Percentiles rank a stretch among this genome's conserved stretches.
Conservation (phyloP, 1,140 invertebrate species). For the Papilio dardanus region DNA sequence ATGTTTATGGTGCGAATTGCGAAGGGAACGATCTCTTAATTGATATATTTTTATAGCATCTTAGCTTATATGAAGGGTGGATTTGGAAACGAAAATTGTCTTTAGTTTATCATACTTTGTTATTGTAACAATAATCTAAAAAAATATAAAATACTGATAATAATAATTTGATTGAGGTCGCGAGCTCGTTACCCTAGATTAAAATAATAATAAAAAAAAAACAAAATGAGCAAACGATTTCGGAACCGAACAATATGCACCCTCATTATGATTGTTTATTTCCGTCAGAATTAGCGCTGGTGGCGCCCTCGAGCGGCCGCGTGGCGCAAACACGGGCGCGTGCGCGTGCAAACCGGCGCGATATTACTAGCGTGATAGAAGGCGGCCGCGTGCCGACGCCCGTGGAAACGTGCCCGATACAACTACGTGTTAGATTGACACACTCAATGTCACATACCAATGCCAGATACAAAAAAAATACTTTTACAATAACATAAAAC, state of each 20-base stretch:
- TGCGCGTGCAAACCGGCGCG: conserved; percentile 55
- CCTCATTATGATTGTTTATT: conserved; percentile 53
- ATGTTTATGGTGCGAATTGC: conserved; percentile 3
- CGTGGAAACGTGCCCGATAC: conserved; percentile 51
- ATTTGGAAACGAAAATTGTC: neutral
- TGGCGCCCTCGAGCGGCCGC: conserved; percentile 55
- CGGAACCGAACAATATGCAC: conserved; percentile 45
- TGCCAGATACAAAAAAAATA: conserved; percentile 41
- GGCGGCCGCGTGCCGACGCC: conserved; percentile 42
- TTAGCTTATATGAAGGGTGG: neutral
- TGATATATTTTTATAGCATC: neutral
- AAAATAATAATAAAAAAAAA: conserved; percentile 38
- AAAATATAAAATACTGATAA: too few species aligned
- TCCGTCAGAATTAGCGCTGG: conserved; percentile 63
- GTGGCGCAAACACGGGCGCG: conserved; percentile 64
- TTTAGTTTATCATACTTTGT: neutral
- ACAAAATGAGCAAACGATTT: conserved; percentile 63
- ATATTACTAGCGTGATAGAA: conserved; percentile 69
- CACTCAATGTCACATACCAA: conserved; percentile 60
- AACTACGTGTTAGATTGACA: conserved; percentile 58
- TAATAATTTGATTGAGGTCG: too few species aligned
- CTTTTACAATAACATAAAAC: neutral
- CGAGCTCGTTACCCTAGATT: neutral
- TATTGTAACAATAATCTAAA: too few species aligned
- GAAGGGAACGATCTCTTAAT: conserved; percentile 1